Conservation (phyloP, 2,113 vertebrate species). For the Acrocephalus arundinaceus region DNA sequence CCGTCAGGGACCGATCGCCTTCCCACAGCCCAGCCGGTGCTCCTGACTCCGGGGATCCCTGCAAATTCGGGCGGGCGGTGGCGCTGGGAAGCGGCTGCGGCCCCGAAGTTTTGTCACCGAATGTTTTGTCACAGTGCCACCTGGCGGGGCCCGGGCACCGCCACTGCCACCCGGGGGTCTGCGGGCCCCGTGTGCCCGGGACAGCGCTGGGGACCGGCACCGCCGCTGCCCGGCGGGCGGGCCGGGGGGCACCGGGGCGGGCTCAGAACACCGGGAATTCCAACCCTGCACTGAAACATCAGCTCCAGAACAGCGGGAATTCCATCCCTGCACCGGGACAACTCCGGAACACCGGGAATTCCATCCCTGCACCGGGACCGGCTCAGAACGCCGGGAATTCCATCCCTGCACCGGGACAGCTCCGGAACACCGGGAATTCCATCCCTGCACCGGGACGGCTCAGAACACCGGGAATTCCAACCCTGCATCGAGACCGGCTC, state of each 20-base stretch:
- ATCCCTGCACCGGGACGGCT: neutral
- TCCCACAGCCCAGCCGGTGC: neutral
- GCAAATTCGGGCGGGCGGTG: no score
- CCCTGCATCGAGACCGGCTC: no score
- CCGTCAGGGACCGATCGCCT: neutral
- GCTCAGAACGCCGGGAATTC: no score
- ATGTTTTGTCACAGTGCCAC: slow-evolving; percentile 24
- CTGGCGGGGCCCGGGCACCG: neutral
- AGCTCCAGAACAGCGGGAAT: no score
- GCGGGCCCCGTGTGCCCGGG: neutral
- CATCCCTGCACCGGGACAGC: no score
- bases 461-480: no score
- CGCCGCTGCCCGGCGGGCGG: no score
- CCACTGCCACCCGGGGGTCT: slow-evolving; percentile 25
- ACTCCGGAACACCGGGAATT: no score
- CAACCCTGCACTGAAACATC: no score
- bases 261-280: neutral
- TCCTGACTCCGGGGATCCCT: neutral
- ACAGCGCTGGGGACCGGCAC: neutral
- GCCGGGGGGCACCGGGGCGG: neutral
- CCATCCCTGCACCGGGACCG: no score
- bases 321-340: no score
- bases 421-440: neutral
- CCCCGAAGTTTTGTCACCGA: neutral
- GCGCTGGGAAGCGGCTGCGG: no score